These are phyloP conservation scores for Rhabdomys pumilio DNA, from an alignment of 2,797 vertebrate genomes.

Conservation along the genomic window DNA sequence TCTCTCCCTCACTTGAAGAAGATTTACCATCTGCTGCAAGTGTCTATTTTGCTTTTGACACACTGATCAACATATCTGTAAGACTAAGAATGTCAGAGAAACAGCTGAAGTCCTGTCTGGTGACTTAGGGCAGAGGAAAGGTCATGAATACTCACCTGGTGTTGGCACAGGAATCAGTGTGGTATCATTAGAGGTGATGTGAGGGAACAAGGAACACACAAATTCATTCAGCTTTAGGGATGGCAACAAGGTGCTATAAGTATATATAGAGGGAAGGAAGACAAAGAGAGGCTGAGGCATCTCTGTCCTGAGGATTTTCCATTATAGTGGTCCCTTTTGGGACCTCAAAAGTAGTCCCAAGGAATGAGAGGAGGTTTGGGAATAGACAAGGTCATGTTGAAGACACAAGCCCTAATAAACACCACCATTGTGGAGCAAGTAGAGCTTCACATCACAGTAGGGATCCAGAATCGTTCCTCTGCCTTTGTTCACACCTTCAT, in stretches of 20 bases:
- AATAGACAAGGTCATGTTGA: background rate
- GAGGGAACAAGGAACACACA: background rate
- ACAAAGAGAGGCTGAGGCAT: background rate
- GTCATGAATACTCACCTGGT: background rate
- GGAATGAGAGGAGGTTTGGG: background rate
- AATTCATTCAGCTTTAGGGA: background rate
- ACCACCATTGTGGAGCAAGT: background rate
- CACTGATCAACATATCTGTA: background rate
- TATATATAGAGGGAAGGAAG: background rate
- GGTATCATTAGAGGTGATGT: background rate
- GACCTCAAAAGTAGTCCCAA: slow-evolving; percentile 30
- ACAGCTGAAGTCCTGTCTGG: background rate
- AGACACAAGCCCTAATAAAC: background rate
- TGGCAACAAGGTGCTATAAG: background rate
- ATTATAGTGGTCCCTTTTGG: background rate
- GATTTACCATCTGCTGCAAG: background rate
- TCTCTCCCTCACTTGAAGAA: background rate
- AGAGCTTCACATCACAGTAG: background rate
- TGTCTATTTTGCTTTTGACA: background rate
- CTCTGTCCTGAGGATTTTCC: background rate
- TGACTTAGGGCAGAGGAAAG: background rate
- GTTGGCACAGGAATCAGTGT: background rate
- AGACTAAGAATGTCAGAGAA: background rate
- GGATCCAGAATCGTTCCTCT: background rate
- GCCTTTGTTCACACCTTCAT: background rate